Percentiles rank a stretch among this genome's conserved stretches.
Evolutionary conservation across 2,113 vertebrate genomes (phyloP).

Genomic region (Lutjanus erythropterus): DNA sequence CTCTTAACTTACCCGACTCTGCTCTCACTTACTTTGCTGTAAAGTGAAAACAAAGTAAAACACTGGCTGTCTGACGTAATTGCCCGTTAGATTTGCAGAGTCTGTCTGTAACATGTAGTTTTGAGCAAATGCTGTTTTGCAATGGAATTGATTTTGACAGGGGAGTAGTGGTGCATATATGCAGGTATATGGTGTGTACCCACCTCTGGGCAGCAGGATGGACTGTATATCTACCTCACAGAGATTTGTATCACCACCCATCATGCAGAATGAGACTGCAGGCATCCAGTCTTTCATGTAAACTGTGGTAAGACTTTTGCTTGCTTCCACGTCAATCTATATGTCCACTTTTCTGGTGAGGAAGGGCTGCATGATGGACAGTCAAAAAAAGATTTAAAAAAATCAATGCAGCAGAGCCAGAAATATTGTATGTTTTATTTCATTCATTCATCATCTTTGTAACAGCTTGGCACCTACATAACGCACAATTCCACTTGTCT

Average conservation of each 20-base stretch:
- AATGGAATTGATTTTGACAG: background rate
- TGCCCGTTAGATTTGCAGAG: background rate
- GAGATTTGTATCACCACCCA: background rate
- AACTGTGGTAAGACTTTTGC: background rate
- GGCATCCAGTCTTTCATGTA: background rate
- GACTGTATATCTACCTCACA: background rate
- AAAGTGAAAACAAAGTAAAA: background rate
- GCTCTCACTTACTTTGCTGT: background rate
- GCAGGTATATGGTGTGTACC: background rate
- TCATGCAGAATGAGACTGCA: background rate
- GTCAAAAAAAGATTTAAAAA: background rate
- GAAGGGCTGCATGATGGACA: no score
- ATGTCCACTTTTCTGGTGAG: no score
- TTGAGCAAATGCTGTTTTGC: background rate
- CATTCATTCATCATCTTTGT: background rate
- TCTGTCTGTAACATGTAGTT: background rate
- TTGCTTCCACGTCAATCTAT: no score
- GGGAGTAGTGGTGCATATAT: background rate
- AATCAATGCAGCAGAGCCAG: background rate
- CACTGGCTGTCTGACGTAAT: background rate
- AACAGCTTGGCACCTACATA: background rate
- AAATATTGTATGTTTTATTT: background rate
- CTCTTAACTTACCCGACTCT: slow-evolving; percentile 13
- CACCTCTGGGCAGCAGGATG: background rate
- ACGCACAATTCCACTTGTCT: background rate